A percentile compares a stretch with the other conserved stretches of the same genome.
These are phyloP conservation scores for Clangula hyemalis DNA, from an alignment of 2,797 vertebrate species.

Conservation along the genomic window DNA sequence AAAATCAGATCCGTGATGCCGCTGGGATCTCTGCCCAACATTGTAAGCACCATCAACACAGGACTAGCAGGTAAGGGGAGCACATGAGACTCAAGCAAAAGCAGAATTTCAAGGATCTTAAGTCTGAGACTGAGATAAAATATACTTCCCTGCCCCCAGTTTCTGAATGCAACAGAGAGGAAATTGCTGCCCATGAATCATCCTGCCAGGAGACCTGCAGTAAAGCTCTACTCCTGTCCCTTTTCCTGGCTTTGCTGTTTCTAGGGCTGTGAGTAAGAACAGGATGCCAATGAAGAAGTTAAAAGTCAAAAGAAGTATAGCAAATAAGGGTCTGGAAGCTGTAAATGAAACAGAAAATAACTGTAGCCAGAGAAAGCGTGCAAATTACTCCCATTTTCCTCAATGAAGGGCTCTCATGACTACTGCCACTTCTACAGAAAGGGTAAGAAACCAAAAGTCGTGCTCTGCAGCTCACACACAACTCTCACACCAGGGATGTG, in stretches of 20 bases:
- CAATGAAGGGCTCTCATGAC: background rate
- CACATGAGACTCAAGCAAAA: background rate
- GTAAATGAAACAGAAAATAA: background rate
- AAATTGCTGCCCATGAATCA: background rate
- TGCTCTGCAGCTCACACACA: background rate
- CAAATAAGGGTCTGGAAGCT: background rate
- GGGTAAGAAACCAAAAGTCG: background rate
- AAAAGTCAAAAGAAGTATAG: background rate
- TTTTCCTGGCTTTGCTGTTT: background rate
- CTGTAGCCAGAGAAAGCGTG: background rate
- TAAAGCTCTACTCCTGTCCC: background rate
- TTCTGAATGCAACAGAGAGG: background rate
- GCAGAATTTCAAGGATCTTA: background rate
- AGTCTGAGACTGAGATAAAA: background rate
- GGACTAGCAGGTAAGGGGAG: background rate
- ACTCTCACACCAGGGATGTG: background rate
- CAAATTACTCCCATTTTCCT: background rate
- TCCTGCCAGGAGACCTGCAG: background rate
- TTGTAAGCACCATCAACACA: rapidly evolving
- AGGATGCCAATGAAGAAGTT: background rate
- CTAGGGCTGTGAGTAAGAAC: background rate
- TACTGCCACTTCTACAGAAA: background rate
- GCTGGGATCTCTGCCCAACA: background rate
- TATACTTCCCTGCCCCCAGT: background rate
- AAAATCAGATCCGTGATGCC: background rate